These are phyloP conservation scores for Chrosomus eos DNA, from an alignment of 2,797 vertebrate genomes.

Conservation along the genomic window DNA sequence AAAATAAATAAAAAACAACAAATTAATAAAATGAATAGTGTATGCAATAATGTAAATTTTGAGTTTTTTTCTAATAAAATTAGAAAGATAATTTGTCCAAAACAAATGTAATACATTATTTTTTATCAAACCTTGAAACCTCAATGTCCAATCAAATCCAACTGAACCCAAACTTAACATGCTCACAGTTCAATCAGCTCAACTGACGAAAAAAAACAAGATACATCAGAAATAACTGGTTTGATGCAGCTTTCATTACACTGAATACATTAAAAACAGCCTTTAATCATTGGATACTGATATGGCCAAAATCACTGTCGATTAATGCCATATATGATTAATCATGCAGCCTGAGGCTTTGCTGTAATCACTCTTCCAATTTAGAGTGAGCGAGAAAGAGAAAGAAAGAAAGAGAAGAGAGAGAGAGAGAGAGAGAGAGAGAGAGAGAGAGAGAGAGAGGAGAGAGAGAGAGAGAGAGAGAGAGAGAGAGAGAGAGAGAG, in stretches of 20 bases:
- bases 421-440: slow-evolving; percentile 24
- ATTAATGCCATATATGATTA: slow-evolving; percentile 36
- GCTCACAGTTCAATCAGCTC: neutral
- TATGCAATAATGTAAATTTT: neutral
- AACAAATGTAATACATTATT: neutral
- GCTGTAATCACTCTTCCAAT: slow-evolving; percentile 37
- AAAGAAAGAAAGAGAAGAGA: slow-evolving; percentile 31
- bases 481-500: slow-evolving; percentile 36
- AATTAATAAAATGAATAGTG: neutral
- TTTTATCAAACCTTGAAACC: neutral
- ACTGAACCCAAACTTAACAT: neutral
- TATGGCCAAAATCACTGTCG: slow-evolving; percentile 12
- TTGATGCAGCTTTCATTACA: neutral
- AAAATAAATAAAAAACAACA: neutral
- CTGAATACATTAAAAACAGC: slow-evolving; percentile 1
- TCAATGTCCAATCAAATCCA: neutral
- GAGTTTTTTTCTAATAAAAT: neutral
- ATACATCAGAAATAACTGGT: neutral
- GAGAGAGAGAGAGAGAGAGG: slow-evolving; percentile 18
- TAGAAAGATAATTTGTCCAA: neutral
- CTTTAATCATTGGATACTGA: slow-evolving; percentile 17
- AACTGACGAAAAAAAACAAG: neutral
- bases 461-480: slow-evolving; percentile 19
- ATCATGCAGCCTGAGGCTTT: slow-evolving; percentile 21
- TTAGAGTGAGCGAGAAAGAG: slow-evolving; percentile 1